These are phyloP conservation scores for Eupristina koningsbergeri DNA, from an alignment of 1,140 invertebrate species.

Conservation along the genomic window DNA sequence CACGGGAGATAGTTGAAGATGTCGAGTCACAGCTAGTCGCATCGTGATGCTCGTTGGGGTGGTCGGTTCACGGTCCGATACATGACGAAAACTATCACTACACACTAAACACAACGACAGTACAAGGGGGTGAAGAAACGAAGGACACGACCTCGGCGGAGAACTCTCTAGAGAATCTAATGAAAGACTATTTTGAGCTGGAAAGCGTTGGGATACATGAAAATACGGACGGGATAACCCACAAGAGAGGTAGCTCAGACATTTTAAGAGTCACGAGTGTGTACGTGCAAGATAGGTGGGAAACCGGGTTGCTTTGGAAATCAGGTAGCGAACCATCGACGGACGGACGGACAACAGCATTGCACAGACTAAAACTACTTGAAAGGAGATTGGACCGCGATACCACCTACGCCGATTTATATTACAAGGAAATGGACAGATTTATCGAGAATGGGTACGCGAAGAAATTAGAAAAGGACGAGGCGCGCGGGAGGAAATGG, in stretches of 20 bases:
- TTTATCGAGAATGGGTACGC: neutral
- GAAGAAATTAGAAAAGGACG: neutral
- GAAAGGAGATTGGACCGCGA: slow-evolving; percentile 7
- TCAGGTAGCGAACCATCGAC: neutral
- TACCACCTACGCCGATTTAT: neutral
- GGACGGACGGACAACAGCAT: neutral
- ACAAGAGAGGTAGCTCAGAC: neutral
- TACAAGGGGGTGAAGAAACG: too few species aligned
- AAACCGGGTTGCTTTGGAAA: slow-evolving; percentile 6
- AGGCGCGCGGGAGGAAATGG: neutral
- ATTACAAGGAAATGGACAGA: slow-evolving; percentile 7
- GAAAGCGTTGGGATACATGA: neutral
- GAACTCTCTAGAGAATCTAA: neutral
- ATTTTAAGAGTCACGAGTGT: neutral
- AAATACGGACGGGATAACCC: neutral
- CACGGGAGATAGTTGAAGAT: too few species aligned
- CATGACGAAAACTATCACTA: too few species aligned
- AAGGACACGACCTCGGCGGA: neutral
- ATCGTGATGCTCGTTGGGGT: too few species aligned
- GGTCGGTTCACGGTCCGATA: too few species aligned
- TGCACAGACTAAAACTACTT: neutral
- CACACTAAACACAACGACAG: too few species aligned
- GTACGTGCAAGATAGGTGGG: neutral
- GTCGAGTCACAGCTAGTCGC: too few species aligned
- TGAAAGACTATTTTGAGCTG: neutral